phyloP scores from a whole-genome alignment of 2,888 invertebrate species.

The Elmis aenea region DNA sequence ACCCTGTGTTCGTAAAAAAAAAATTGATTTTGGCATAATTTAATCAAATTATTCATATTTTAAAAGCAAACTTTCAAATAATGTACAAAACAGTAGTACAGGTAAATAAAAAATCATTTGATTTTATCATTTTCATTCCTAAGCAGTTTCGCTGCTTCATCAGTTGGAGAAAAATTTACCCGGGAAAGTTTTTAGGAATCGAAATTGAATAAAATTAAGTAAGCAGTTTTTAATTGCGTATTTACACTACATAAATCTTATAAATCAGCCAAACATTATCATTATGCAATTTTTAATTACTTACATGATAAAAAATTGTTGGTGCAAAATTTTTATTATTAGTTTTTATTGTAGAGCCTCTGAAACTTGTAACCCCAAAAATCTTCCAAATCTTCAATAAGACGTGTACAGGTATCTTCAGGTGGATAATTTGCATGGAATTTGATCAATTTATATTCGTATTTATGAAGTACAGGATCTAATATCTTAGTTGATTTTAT shows the following conservation, averaged over 20 bases:
- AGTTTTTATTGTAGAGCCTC: slow-evolving; percentile 24
- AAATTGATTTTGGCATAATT: too few relatives aligned
- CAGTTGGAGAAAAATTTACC: too few relatives aligned
- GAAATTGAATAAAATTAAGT: too few relatives aligned
- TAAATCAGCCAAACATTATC: not conserved
- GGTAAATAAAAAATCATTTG: too few relatives aligned
- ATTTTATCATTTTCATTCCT: too few relatives aligned
- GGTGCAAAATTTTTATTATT: too few relatives aligned
- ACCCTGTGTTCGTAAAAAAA: too few relatives aligned
- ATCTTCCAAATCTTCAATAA: slow-evolving; percentile 26
- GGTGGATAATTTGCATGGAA: slow-evolving; percentile 24
- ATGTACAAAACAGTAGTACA: too few relatives aligned
- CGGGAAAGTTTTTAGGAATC: too few relatives aligned
- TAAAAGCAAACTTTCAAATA: too few relatives aligned
- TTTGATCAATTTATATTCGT: slow-evolving; percentile 13
- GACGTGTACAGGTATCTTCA: slow-evolving; percentile 21
- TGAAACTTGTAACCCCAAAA: slow-evolving; percentile 28
- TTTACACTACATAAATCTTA: not conserved
- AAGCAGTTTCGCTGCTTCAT: too few relatives aligned
- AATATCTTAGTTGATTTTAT: slow-evolving; percentile 7
- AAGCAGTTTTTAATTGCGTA: not conserved
- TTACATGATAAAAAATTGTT: not conserved
- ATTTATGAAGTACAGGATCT: slow-evolving; percentile 9
- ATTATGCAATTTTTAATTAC: not conserved
- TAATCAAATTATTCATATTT: too few relatives aligned